These are phyloP conservation scores for Philonicus albiceps DNA, from an alignment of 2,888 invertebrate genomes.

Conservation along the genomic window DNA sequence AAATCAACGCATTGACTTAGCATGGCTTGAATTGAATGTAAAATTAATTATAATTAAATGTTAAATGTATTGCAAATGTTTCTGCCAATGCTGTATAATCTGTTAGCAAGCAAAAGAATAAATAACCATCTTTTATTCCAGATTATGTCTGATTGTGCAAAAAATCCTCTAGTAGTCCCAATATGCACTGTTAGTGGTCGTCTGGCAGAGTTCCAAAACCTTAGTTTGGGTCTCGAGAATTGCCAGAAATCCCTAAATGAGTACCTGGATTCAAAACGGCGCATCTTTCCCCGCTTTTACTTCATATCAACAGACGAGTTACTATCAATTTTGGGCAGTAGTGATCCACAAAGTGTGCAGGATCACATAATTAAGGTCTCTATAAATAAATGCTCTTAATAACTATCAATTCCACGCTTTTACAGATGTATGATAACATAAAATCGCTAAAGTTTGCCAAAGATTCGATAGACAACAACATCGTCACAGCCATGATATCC, in stretches of 20 bases:
- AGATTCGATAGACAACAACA: constrained; percentile 70
- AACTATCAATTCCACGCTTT: constrained; percentile 46
- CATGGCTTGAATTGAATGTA: no score
- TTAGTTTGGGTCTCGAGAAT: constrained; percentile 80
- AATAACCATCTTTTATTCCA: constrained; percentile 55
- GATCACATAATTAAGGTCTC: constrained; percentile 91
- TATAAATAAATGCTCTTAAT: background rate
- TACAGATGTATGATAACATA: constrained; percentile 91
- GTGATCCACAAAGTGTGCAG: constrained; percentile 83
- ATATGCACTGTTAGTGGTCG: constrained; percentile 80
- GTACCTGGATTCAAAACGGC: constrained; percentile 86
- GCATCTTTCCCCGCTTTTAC: constrained; percentile 89
- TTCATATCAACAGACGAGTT: constrained; percentile 94
- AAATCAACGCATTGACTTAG: no score
- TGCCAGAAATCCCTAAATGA: constrained; percentile 93
- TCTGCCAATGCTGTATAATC: no score
- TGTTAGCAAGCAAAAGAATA: no score
- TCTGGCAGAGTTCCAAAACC: constrained; percentile 75
- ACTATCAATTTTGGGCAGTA: constrained; percentile 87
- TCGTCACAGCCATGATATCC: constrained; percentile 85
- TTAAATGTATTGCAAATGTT: no score
- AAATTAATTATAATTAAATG: no score
- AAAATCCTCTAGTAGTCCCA: constrained; percentile 79
- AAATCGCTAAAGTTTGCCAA: constrained; percentile 74
- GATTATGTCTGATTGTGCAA: constrained; percentile 87